phyloP scores from a whole-genome alignment of 2,113 vertebrate genomes.

The Neolamprologus kungweensis region DNA sequence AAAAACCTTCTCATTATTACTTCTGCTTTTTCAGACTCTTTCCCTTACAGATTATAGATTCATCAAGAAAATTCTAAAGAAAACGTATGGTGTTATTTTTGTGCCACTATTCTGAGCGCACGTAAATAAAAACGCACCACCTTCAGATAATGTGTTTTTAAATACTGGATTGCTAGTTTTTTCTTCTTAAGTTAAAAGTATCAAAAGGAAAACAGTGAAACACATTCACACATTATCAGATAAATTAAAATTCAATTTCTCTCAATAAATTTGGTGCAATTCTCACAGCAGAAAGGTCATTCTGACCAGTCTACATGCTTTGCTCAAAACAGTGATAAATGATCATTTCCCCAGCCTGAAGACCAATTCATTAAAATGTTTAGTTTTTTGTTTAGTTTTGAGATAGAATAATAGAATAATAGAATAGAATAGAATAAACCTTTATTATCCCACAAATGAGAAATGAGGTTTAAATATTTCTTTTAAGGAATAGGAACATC shows the following conservation, averaged over 20 bases:
- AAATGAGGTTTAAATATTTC: not conserved
- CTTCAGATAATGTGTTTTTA: not conserved
- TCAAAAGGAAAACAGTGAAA: not conserved
- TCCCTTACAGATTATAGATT: too few species aligned
- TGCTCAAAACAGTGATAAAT: not conserved
- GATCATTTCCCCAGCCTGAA: fast-evolving
- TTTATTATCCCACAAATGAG: not conserved
- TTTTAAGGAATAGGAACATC: fast-evolving
- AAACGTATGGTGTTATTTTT: not conserved
- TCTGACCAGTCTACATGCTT: not conserved
- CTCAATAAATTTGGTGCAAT: not conserved
- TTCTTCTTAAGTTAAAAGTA: not conserved
- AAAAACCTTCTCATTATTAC: too few species aligned
- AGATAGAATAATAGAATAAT: not conserved
- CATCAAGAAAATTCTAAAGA: too few species aligned
- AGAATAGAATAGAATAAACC: not conserved
- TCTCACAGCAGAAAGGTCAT: not conserved
- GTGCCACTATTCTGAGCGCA: not conserved
- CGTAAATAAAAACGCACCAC: fast-evolving
- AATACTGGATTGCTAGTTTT: not conserved
- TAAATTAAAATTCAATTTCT: not conserved
- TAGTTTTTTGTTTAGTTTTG: not conserved
- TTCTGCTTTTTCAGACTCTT: too few species aligned
- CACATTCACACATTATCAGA: not conserved
- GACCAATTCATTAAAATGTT: not conserved